Evolutionary conservation across 2,888 invertebrate genomes (phyloP), one percentile per base, ranked within the genome.

Genomic region (Sesia apiformis): DNA sequence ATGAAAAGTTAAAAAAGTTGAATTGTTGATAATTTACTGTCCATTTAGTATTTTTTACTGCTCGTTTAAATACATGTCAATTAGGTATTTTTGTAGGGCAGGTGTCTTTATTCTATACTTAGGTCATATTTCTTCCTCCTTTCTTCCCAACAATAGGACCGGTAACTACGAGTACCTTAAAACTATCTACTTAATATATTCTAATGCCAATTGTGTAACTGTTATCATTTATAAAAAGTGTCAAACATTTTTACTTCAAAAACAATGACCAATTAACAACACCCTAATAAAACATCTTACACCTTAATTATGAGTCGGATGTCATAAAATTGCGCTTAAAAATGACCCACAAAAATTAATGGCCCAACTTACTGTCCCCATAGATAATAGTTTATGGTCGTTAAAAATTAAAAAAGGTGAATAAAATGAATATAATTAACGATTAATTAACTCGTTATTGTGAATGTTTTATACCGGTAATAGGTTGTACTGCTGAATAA

Each of bases 311-410:
- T 53, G 52, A 56, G 39, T 39, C 52, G 51, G 51, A 49, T 49
- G 58, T 57, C 56, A 54, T 60, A 63, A 61, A 60, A 58, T 50
- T 56, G 8, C 40, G 50, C 52, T 50, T 54, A 55, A 55, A 55
- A 55, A 54, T 54, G 52, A 50, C 38, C 50, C 41, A 53, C 38
- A 39, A 39, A 49, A 53, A 42, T 54, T 54, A 54, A 38, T 41
- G 41, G n/a, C 49, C 49, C 23, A 38, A 6, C 52, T 41, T 52
- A 49, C 40, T 53, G 57, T 55, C 55, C 49, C 49, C 49, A 49
- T 41, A 52, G n/a, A 52, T 56, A 56, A 56, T 52, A 49, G 49
- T 49, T 42, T 40, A 43, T 40, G 52, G 50, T 49, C n/a, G 46
- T 53, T 49, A 53, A 57, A 55, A 42, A 53, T 43, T 52, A 39